phyloP scores from a whole-genome alignment of 2,797 vertebrate species.

The Pangasius krempfi region DNA sequence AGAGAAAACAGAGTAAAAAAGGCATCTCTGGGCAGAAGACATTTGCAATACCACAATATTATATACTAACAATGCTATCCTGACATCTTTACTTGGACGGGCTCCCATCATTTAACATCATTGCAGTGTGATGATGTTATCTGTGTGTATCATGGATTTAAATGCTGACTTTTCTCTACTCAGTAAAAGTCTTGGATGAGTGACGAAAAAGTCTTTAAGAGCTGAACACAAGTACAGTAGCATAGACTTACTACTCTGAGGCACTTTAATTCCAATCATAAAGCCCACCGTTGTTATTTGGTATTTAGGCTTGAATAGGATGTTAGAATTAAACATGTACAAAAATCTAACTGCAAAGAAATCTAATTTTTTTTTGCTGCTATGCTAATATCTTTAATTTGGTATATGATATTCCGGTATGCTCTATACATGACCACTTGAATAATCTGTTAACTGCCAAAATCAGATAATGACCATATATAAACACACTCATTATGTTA shows the following conservation, averaged over 20 bases:
- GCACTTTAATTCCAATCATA: not conserved
- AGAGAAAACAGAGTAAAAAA: not conserved
- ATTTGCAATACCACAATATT: not conserved
- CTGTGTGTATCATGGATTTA: not conserved
- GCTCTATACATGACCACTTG: not conserved
- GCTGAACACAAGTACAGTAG: not conserved
- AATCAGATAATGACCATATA: not conserved
- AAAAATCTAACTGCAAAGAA: not conserved
- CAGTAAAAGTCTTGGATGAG: not conserved
- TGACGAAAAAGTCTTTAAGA: not conserved
- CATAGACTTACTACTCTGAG: not conserved
- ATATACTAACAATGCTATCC: not conserved
- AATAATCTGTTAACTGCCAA: not conserved
- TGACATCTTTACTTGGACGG: not conserved
- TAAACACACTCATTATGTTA: not conserved
- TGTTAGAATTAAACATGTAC: not conserved
- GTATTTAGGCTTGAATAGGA: not conserved
- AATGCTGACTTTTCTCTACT: not conserved
- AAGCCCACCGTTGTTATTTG: not conserved
- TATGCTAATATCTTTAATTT: not conserved
- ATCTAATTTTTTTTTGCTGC: no score
- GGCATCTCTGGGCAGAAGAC: not conserved
- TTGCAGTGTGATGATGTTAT: not conserved
- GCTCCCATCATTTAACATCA: not conserved
- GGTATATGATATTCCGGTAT: not conserved